Percentiles rank a stretch among this genome's conserved stretches.
Conservation (phyloP, 1,140 invertebrate species). For the Sminthurinus signatus region DNA sequence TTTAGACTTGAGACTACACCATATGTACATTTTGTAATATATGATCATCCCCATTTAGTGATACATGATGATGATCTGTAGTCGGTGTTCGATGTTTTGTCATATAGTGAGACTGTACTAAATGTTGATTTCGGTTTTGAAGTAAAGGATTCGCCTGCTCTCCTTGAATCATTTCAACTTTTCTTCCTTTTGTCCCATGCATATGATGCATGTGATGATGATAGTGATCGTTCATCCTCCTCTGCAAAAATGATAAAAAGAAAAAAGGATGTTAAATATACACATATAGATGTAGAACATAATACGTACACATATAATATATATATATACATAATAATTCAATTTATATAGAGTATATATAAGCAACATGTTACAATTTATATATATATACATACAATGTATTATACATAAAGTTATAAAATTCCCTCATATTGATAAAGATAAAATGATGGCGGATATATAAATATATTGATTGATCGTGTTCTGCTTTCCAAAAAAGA, state of each 20-base stretch:
- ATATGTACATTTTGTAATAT: slow-evolving; percentile 41
- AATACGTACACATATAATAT: too few relatives aligned
- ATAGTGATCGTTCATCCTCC: slow-evolving; percentile 28
- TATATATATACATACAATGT: too few relatives aligned
- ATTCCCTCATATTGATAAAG: too few relatives aligned
- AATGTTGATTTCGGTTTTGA: slow-evolving; percentile 28
- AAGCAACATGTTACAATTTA: too few relatives aligned
- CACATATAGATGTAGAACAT: background rate
- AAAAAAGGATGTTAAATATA: slow-evolving; percentile 1
- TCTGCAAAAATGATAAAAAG: slow-evolving; percentile 19
- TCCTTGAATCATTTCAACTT: slow-evolving; percentile 36
- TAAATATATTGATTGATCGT: too few relatives aligned
- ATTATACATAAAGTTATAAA: too few relatives aligned
- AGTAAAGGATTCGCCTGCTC: slow-evolving; percentile 38
- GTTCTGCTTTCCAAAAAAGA: too few relatives aligned
- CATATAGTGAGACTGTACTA: slow-evolving; percentile 20
- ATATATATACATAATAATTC: too few relatives aligned
- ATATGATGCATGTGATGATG: slow-evolving; percentile 34
- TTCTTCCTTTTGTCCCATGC: slow-evolving; percentile 32
- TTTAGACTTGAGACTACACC: too few relatives aligned
- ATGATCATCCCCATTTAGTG: slow-evolving; percentile 40
- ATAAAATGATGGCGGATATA: too few relatives aligned
- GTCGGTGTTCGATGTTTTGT: slow-evolving; percentile 32
- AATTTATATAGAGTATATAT: too few relatives aligned
- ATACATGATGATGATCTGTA: slow-evolving; percentile 40